A percentile compares a stretch with the other conserved stretches of the same genome.
Conservation (phyloP, 2,113 vertebrate species). For the Marcusenius ussheri region DNA sequence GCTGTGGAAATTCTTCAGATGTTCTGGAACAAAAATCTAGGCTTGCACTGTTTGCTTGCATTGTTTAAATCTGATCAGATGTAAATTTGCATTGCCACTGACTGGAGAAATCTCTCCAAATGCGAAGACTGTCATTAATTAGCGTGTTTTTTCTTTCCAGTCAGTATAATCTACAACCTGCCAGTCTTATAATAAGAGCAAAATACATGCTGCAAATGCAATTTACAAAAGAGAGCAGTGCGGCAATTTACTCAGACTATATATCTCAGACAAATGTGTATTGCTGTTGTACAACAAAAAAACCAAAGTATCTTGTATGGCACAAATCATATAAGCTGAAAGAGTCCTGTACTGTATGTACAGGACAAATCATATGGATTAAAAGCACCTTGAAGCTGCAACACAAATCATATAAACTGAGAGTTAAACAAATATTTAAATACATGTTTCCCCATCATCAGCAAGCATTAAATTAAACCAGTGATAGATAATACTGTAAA, state of each 20-base stretch:
- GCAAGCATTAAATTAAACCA: neutral
- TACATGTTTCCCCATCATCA: neutral
- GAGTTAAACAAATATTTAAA: neutral
- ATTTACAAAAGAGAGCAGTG: neutral
- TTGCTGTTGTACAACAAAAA: neutral
- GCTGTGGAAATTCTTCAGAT: neutral
- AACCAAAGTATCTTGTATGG: neutral
- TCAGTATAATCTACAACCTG: neutral
- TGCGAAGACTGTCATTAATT: neutral
- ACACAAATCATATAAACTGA: neutral
- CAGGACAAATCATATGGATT: neutral
- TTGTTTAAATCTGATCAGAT: constrained; percentile 1
- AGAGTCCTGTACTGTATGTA: neutral
- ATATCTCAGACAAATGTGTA: neutral
- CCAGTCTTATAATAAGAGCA: neutral
- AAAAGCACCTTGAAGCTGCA: neutral
- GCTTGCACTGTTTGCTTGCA: neutral
- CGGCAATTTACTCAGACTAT: neutral
- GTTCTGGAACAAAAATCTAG: neutral
- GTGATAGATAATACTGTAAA: neutral
- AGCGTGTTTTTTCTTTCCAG: neutral
- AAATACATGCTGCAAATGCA: neutral
- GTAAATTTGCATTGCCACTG: neutral
- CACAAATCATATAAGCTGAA: neutral
- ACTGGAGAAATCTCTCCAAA: neutral